These are phyloP conservation scores for Eolophus roseicapilla DNA, from an alignment of 2,113 vertebrate species.

Conservation along the genomic window DNA sequence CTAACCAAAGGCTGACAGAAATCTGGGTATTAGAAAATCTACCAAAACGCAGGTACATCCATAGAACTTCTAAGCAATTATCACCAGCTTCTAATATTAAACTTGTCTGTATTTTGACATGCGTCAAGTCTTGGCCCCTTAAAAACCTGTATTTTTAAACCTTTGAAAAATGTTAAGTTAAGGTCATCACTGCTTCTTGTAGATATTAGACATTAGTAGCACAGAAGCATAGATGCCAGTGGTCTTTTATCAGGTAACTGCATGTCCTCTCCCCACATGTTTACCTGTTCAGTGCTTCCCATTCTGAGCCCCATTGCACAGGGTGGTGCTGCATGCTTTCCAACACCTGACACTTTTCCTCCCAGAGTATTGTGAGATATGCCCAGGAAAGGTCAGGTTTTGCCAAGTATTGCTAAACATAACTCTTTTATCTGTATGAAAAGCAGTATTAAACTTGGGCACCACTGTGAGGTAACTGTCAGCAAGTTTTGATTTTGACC, in stretches of 20 bases:
- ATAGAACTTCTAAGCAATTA: background rate
- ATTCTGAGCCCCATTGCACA: background rate
- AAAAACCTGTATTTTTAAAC: background rate
- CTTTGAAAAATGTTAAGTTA: background rate
- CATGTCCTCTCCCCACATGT: accelerated
- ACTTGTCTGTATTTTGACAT: background rate
- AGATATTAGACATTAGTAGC: background rate
- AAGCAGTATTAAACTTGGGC: background rate
- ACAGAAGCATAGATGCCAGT: background rate
- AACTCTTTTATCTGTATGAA: background rate
- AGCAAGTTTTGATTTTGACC: conserved; percentile 6
- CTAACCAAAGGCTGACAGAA: background rate
- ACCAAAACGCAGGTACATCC: background rate
- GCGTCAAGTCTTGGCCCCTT: background rate
- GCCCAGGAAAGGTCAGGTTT: background rate
- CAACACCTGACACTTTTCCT: background rate
- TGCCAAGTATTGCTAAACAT: background rate
- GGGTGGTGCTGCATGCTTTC: background rate
- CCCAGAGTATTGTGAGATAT: background rate
- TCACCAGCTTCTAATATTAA: background rate
- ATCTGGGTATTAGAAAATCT: background rate
- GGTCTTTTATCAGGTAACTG: background rate
- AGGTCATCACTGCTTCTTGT: background rate
- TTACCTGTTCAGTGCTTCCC: background rate
- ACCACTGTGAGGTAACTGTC: background rate